A percentile compares a stretch with the other conserved stretches of the same genome.
phyloP scores from a whole-genome alignment of 2,888 invertebrate species.

The Lysandra coridon region DNA sequence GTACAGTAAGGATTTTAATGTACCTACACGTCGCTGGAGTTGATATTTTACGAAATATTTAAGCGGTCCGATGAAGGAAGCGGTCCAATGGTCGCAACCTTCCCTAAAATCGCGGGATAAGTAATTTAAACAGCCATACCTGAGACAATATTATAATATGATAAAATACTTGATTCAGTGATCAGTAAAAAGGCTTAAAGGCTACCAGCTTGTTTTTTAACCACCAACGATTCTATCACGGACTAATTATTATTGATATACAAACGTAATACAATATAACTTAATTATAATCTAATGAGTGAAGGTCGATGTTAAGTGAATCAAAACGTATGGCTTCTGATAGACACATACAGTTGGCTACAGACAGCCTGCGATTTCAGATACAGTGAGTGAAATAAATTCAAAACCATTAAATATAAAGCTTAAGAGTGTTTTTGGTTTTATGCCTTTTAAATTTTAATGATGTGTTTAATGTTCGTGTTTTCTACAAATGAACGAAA shows the following conservation, averaged over 20 bases:
- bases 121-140: no score
- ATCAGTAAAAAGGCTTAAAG: no score
- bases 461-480: no score
- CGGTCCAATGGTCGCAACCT: no score
- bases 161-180: no score
- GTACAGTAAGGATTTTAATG: no score
- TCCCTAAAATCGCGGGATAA: no score
- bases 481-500: neutral
- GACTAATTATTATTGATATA: neutral
- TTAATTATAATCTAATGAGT: constrained; percentile 23
- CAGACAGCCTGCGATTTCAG: neutral
- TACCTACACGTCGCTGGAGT: no score
- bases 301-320: constrained; percentile 26
- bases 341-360: neutral
- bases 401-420: neutral
- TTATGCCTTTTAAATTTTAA: neutral
- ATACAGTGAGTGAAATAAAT: neutral
- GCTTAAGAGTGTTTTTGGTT: neutral
- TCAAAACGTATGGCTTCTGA: constrained; percentile 12
- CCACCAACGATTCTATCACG: neutral
- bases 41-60: no score
- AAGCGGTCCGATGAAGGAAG: no score
- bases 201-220: neutral
- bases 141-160: no score
- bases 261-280: constrained; percentile 6